Percentiles rank a stretch among this genome's conserved stretches.
These are phyloP conservation scores for Erpetoichthys calabaricus DNA, from an alignment of 2,797 vertebrate species.

Conservation along the genomic window DNA sequence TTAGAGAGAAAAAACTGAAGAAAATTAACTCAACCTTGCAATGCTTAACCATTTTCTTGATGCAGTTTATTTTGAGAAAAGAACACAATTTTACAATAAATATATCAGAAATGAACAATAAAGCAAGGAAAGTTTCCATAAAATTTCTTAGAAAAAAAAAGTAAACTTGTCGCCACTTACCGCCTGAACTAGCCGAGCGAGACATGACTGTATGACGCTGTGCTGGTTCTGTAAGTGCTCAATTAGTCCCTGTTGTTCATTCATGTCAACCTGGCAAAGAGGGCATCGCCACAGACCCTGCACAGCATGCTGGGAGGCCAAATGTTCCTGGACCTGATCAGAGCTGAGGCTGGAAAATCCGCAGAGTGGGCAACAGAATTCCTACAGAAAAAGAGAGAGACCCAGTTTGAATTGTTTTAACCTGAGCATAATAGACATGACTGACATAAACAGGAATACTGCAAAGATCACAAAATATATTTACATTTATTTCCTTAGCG, in stretches of 20 bases:
- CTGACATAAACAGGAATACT: no score
- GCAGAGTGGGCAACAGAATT: constrained; percentile 66
- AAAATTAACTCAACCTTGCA: no score
- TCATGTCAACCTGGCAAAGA: constrained; percentile 71
- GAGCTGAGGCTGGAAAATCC: constrained; percentile 54
- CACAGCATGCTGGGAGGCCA: constrained; percentile 33
- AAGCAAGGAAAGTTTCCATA: no score
- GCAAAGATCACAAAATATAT: no score
- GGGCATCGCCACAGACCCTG: constrained; percentile 70
- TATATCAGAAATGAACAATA: no score
- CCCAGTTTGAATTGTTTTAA: no score
- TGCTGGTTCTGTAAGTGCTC: constrained; percentile 56
- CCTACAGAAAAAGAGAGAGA: constrained; percentile 37
- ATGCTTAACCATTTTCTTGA: no score
- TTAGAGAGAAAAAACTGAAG: no score
- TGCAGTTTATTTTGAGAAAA: no score
- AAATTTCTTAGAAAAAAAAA: neutral
- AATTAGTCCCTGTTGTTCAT: constrained; percentile 45
- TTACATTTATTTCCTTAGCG: no score
- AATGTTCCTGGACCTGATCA: constrained; percentile 35
- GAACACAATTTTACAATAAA: no score
- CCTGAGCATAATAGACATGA: no score
- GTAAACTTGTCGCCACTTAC: constrained; percentile 32
- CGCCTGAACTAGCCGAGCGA: constrained; percentile 55
- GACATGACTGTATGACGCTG: constrained; percentile 57